Evolutionary conservation across 92 coral and sea anemone species (phyloP), one percentile per base, ranked within the genome.

Genomic region (Bergia puertoricense): DNA sequence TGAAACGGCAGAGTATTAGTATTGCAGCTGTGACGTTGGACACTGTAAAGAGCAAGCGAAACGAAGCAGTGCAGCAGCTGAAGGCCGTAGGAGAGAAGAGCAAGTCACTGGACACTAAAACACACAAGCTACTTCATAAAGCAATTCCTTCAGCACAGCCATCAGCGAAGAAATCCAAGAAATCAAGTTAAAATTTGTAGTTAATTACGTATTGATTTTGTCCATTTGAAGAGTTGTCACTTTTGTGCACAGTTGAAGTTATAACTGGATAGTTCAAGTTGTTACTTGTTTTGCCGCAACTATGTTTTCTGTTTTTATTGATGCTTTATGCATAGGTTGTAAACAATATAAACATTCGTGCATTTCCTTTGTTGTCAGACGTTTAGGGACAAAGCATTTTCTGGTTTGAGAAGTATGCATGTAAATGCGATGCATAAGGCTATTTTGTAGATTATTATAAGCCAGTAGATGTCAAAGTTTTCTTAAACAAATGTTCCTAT

Each of bases 1-100:
- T 87, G 73, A 87, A 87, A 41, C 59, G 80, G 74, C 68, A 79
- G 41, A 87, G 85, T 66, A 77, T 87, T 76, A 87, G 74, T 89
- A 88, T 89, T n/a, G 88, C 30, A 30, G 76, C 88, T 75, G 62
- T 89, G 88, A 89, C 82, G 77, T 78, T 89, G 82, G 88, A 89
- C 88, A 82, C 87, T 89, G 87, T 83, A 81, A 83, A 62, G 88
- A 88, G 56, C 69, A 91, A 88, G 81, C 51, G 85, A 91, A 67
- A 30, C 30, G 30, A 30, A 30, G 91, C 88, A 73, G 79, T 69
- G 89, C 88, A 83, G 79, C 89, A 81, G 75, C 51, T 80, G 79
- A 83, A 88, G 93, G 84, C 83, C 37, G 56, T 90, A 40, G 88
- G 88, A 76, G 79, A 88, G 88, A 91, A 91, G 88, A 65, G 89